Base-by-base conservation (phyloP, 2,888 invertebrate genomes). In the Bombyx huttoni region DNA sequence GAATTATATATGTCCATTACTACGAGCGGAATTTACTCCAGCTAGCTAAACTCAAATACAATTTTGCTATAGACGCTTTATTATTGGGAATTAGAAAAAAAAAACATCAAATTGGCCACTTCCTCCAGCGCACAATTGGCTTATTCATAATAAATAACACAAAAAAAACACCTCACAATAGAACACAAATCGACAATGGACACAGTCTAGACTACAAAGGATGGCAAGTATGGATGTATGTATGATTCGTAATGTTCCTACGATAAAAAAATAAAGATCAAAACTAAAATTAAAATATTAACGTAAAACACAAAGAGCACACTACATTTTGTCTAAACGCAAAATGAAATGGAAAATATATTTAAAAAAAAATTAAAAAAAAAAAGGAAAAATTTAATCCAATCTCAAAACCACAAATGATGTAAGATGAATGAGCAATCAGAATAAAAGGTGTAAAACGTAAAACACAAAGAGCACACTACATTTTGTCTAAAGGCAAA, bases 381-480 rank as follows among this genome's bases (percentile, higher is more conserved):
- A 51, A 49, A 34, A 10, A 76, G 73, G 76, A 76, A 80, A 81
- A 78, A 65, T 67, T 70, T 68, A 62, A 70, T 73, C 71, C 65
- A 62, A 62, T 65, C 67, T 62, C 52, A 81, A 40, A 84, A 82
- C 79, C 81, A 75, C 81, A 82, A 40, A 81, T 84, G 86, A 82
- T 85, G 82, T 81, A 86, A 86, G 83, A 81, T 74, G 84, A 82
- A 86, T 85, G 81, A 86, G 81, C 86, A 83, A 86, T 86, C 86
- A 81, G 75, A 75, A 75, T 69, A 61, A 66, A 75, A 81, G 87
- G 84, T 85, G n/a, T n/a, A n/a, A n/a, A 52, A 58, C 60, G 67
- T 63, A 62, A 60, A 40, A 40, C 7, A 40, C 8, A 40, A 40
- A 40, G 40, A 6, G 12, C 40, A 40, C 40, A 24, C 52, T 34